These are phyloP conservation scores for Cremastobaeus sp. DNA, from an alignment of 2,888 invertebrate species.

Conservation along the genomic window DNA sequence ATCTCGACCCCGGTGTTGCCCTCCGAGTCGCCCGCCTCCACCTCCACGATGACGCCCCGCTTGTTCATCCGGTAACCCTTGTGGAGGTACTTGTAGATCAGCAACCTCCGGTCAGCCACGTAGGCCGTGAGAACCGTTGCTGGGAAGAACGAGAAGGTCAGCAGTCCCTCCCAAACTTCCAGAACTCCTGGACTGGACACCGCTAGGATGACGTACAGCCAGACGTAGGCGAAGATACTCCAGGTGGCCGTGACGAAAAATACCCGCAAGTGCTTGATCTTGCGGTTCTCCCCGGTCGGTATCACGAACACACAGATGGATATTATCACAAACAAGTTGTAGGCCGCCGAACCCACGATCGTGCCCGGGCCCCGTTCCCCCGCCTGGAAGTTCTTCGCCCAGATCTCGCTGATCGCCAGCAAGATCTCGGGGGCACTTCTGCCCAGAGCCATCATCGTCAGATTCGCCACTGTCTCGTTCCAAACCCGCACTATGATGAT, in stretches of 20 bases:
- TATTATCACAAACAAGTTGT: constrained; percentile 98
- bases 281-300: constrained; percentile 93
- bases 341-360: constrained; percentile 99
- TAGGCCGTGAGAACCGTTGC: constrained; percentile 97
- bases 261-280: constrained; percentile 96
- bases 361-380: constrained; percentile 99
- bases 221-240: constrained; percentile 99
- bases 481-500: constrained; percentile 96
- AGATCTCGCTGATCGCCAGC: constrained; percentile 97
- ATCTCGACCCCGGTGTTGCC: constrained; percentile 74
- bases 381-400: constrained; percentile 95
- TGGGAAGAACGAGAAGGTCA: constrained; percentile 98
- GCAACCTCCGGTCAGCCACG: constrained; percentile 92
- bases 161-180: constrained; percentile 97
- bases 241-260: constrained; percentile 98
- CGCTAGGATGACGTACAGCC: constrained; percentile 97
- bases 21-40: constrained; percentile 86
- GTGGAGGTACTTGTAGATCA: constrained; percentile 91
- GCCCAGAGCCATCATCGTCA: constrained; percentile 98
- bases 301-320: constrained; percentile 95
- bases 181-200: constrained; percentile 91
- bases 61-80: constrained; percentile 94
- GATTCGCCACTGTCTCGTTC: constrained; percentile 99
- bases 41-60: constrained; percentile 93
- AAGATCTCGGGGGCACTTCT: constrained; percentile 99